phyloP scores from a whole-genome alignment of 1,140 invertebrate species.

The Drosophila elegans region DNA sequence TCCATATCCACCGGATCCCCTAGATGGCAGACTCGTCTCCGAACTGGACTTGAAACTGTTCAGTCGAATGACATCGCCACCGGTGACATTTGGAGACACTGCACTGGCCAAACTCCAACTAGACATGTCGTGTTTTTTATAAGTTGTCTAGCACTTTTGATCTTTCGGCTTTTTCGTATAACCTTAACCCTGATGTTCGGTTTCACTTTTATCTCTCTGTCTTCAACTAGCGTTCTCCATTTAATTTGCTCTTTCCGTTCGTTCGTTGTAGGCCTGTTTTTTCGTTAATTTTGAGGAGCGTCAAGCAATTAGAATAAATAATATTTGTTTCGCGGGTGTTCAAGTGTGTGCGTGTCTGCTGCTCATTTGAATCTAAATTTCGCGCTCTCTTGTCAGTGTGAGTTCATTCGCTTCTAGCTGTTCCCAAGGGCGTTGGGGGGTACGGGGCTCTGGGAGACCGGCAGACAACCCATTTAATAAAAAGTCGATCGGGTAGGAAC shows the following conservation, averaged over 20 bases:
- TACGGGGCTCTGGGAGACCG: not conserved
- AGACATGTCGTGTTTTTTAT: slow-evolving; percentile 47
- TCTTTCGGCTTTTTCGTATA: slow-evolving; percentile 22
- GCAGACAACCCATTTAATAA: slow-evolving; percentile 44
- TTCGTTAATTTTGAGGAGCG: slow-evolving; percentile 36
- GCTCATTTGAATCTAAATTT: slow-evolving; percentile 49
- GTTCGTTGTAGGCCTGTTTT: slow-evolving; percentile 37
- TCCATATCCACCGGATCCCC: slow-evolving; percentile 9
- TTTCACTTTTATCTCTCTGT: slow-evolving; percentile 16
- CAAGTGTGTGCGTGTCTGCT: slow-evolving; percentile 13
- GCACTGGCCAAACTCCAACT: slow-evolving; percentile 74
- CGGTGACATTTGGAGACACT: slow-evolving; percentile 61
- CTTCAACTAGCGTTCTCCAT: slow-evolving; percentile 9
- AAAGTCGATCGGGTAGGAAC: slow-evolving; percentile 35
- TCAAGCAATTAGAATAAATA: slow-evolving; percentile 54
- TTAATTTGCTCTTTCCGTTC: slow-evolving; percentile 35
- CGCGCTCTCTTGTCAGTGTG: slow-evolving; percentile 13
- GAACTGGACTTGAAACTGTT: slow-evolving; percentile 54
- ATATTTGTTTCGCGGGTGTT: slow-evolving; percentile 19
- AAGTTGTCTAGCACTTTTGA: slow-evolving; percentile 27
- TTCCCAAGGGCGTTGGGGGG: slow-evolving; percentile 12
- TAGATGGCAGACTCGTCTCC: slow-evolving; percentile 42
- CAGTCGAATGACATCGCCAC: slow-evolving; percentile 59
- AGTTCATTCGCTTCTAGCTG: slow-evolving; percentile 50
- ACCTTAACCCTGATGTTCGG: slow-evolving; percentile 10